Conservation (phyloP, 2,113 vertebrate genomes). For the Carollia perspicillata region DNA sequence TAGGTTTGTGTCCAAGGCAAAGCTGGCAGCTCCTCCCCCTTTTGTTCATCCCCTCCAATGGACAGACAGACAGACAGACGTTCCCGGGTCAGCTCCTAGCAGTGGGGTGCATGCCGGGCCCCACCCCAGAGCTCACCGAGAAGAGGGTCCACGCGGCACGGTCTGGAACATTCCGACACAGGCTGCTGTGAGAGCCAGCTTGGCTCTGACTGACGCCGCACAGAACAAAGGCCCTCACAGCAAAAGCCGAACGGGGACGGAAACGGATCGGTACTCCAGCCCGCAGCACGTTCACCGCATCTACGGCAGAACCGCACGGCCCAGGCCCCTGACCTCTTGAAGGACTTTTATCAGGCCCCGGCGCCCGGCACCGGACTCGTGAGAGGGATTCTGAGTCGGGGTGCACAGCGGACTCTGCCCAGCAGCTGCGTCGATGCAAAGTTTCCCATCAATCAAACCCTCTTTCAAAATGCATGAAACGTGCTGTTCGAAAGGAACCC, state of each 20-base stretch:
- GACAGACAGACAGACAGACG: no score
- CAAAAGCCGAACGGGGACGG: conserved; percentile 39
- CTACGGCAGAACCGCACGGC: conserved; percentile 36
- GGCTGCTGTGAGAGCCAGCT: conserved; percentile 29
- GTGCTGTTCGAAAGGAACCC: conserved; percentile 31
- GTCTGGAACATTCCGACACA: background rate
- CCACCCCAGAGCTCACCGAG: background rate
- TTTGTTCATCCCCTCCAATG: no score
- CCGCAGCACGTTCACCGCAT: background rate
- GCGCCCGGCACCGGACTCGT: conserved; percentile 42
- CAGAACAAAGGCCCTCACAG: conserved; percentile 38
- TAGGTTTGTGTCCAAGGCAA: background rate
- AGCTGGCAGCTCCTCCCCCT: background rate
- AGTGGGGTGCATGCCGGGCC: background rate
- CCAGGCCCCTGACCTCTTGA: conserved; percentile 15
- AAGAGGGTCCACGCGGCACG: background rate
- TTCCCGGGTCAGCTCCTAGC: background rate
- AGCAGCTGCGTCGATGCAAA: conserved; percentile 64
- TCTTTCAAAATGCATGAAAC: conserved; percentile 68
- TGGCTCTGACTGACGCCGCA: background rate
- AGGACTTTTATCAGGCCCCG: conserved; percentile 40
- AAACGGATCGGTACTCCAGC: conserved; percentile 58
- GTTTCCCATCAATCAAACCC: conserved; percentile 69
- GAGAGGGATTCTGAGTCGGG: conserved; percentile 62
- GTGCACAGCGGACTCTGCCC: conserved; percentile 52